Conservation (phyloP, 2,888 invertebrate species). For the Prosapia bicincta region DNA sequence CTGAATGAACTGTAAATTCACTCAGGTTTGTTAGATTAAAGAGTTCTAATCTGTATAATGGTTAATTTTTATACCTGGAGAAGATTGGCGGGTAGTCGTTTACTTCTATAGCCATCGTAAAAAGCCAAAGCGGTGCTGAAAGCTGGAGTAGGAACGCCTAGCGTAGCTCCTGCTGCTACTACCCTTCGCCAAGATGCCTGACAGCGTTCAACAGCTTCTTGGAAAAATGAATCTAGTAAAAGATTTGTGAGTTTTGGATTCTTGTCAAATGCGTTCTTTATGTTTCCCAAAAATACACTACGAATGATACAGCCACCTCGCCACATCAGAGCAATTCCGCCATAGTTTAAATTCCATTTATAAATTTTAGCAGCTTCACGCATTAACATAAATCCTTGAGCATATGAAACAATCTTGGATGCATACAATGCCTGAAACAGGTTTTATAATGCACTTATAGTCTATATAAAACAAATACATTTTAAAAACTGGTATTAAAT, state of each 20-base stretch:
- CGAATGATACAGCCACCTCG: slow-evolving; percentile 98
- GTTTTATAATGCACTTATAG: no score
- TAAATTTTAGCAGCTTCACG: slow-evolving; percentile 88
- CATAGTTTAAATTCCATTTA: slow-evolving; percentile 95
- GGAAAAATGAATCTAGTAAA: slow-evolving; percentile 91
- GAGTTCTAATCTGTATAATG: no score
- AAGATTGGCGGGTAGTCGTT: slow-evolving; percentile 87
- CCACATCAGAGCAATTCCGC: slow-evolving; percentile 99
- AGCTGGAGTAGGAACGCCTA: slow-evolving; percentile 93
- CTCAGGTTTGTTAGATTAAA: no score
- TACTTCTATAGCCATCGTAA: slow-evolving; percentile 93
- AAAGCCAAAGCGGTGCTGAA: slow-evolving; percentile 92
- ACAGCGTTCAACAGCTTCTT: slow-evolving; percentile 72
- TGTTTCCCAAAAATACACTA: slow-evolving; percentile 83
- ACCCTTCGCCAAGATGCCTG: slow-evolving; percentile 83
- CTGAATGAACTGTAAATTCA: no score
- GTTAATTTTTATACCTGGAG: slow-evolving; percentile 68
- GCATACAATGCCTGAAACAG: slow-evolving; percentile 83
- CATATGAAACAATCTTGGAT: slow-evolving; percentile 97
- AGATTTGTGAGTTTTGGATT: slow-evolving; percentile 84
- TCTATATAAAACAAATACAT: no score
- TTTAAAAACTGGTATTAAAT: no score
- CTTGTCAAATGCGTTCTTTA: slow-evolving; percentile 89
- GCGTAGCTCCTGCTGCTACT: slow-evolving; percentile 60
- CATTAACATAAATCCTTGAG: slow-evolving; percentile 96